Percentiles rank a stretch among this genome's conserved stretches.
phyloP scores from a whole-genome alignment of 2,888 invertebrate genomes.

The Drosophila barbarae region DNA sequence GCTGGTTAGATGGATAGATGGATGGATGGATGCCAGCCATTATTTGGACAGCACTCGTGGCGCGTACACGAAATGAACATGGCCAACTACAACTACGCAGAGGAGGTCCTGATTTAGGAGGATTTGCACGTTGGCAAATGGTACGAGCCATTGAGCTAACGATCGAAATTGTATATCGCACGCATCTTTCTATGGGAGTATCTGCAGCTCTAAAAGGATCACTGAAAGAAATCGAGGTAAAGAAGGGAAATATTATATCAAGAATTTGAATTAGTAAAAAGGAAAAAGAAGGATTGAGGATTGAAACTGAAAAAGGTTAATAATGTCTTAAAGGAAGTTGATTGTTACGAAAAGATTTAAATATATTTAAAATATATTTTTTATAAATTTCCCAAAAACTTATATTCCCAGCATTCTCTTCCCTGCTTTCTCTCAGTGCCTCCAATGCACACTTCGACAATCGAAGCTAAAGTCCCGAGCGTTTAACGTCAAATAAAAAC shows the following conservation, averaged over 20 bases:
- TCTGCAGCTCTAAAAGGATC: slow-evolving; percentile 7
- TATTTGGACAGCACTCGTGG: slow-evolving; percentile 61
- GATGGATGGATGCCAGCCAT: slow-evolving; percentile 35
- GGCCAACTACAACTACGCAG: slow-evolving; percentile 34
- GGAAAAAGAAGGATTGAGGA: rapidly evolving
- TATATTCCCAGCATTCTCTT: neutral
- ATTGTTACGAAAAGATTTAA: too few species aligned
- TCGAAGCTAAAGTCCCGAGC: slow-evolving; percentile 42
- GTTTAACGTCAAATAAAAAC: slow-evolving; percentile 66
- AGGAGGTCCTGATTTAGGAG: slow-evolving; percentile 17
- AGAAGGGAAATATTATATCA: neutral
- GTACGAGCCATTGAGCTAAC: slow-evolving; percentile 48
- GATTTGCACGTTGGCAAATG: slow-evolving; percentile 40
- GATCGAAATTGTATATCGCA: slow-evolving; percentile 44
- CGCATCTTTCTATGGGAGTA: slow-evolving; percentile 33
- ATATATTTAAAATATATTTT: neutral
- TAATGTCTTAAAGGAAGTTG: too few species aligned
- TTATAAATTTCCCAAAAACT: neutral
- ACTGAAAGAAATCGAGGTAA: slow-evolving; percentile 14
- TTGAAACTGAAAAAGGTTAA: neutral
- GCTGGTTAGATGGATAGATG: slow-evolving; percentile 13
- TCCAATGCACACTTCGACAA: slow-evolving; percentile 28
- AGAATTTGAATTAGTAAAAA: neutral
- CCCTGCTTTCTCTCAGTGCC: slow-evolving; percentile 9
- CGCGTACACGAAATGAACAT: slow-evolving; percentile 52